Conservation (phyloP, 2,113 vertebrate genomes). For the Psettodes erumei region DNA sequence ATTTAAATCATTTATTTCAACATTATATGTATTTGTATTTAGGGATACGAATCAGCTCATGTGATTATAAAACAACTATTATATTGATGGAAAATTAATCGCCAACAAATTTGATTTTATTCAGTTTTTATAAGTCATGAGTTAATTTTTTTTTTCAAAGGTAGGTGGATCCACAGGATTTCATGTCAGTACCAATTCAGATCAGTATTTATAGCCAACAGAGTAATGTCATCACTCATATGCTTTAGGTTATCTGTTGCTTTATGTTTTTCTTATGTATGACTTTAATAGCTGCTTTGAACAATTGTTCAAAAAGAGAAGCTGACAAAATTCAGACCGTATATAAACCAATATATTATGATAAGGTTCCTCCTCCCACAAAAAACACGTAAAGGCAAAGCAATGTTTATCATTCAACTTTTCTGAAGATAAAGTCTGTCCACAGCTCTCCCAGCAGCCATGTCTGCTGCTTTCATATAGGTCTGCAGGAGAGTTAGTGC, state of each 20-base stretch:
- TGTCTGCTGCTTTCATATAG: slow-evolving; percentile 50
- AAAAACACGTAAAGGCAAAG: background rate
- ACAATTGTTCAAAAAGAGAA: no score
- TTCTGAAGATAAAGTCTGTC: background rate
- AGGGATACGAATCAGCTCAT: background rate
- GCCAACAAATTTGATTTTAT: no score
- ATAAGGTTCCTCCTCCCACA: no score
- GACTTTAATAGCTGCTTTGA: background rate
- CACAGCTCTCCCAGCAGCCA: slow-evolving; percentile 31
- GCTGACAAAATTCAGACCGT: no score
- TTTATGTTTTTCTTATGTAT: background rate
- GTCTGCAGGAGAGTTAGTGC: slow-evolving; percentile 32
- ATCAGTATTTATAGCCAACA: no score
- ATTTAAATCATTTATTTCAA: background rate
- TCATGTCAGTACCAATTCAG: background rate
- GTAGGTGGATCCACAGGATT: background rate
- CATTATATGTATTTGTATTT: background rate
- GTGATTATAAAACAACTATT: background rate
- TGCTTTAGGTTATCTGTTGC: background rate
- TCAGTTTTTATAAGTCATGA: no score
- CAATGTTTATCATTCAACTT: no score
- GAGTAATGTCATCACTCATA: no score
- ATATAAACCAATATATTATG: no score
- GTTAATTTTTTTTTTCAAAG: no score
- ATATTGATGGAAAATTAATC: no score